Conservation (phyloP, 2,113 vertebrate genomes). For the Jaculus jaculus region DNA sequence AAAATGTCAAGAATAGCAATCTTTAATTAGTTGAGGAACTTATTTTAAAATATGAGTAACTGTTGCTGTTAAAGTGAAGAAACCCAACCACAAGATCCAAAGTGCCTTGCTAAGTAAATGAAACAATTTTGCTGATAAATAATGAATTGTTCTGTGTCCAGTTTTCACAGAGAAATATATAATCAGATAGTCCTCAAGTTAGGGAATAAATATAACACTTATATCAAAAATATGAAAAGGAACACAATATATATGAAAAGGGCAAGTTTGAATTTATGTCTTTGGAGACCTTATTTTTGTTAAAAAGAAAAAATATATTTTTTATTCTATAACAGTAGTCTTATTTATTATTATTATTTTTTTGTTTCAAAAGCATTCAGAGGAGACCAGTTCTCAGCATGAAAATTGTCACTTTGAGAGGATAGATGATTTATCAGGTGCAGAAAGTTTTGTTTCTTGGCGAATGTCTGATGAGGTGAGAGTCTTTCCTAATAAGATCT, state of each 20-base stretch:
- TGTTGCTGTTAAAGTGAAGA: neutral
- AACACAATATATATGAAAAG: constrained; percentile 45
- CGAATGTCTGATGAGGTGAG: constrained; percentile 74
- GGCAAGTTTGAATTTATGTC: constrained; percentile 42
- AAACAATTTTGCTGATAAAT: neutral
- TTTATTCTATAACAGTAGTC: constrained; percentile 44
- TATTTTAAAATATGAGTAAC: neutral
- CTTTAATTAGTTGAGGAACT: neutral
- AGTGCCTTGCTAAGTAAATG: neutral
- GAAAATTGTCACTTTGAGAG: constrained; percentile 77
- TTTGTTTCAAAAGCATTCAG: constrained; percentile 57
- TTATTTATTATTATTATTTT: constrained; percentile 46
- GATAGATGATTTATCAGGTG: constrained; percentile 77
- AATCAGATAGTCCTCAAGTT: neutral
- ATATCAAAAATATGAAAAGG: neutral
- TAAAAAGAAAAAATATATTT: constrained; percentile 4
- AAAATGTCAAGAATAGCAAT: neutral
- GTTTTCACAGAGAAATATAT: neutral
- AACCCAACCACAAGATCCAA: neutral
- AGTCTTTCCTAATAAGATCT: constrained; percentile 61
- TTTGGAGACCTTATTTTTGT: neutral
- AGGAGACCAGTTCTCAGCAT: constrained; percentile 37
- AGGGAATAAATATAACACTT: neutral
- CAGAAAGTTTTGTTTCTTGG: constrained; percentile 55
- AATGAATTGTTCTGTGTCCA: neutral